These are phyloP conservation scores for Clamator glandarius DNA, from an alignment of 2,797 vertebrate species.

Conservation along the genomic window DNA sequence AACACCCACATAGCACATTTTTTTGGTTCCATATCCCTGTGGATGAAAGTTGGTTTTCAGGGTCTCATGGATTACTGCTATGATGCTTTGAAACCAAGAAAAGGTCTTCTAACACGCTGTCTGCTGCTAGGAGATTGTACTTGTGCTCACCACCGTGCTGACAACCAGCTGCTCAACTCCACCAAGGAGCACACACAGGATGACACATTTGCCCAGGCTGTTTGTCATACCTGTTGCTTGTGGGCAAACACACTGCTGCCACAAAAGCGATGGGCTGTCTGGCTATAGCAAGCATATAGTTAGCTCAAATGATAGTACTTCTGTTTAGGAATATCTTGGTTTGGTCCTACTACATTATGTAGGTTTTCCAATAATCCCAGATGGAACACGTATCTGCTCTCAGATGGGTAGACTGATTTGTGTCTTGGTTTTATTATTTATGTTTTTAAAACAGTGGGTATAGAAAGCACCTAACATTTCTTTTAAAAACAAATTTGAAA, in stretches of 20 bases:
- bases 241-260: neutral
- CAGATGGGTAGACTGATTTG: neutral
- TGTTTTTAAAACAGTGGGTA: neutral
- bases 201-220: fast-evolving
- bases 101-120: neutral
- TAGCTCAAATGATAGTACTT: neutral
- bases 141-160: neutral
- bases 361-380: neutral
- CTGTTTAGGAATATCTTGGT: neutral
- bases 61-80: neutral
- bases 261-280: neutral
- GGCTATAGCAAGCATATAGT: neutral
- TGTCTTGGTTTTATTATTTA: neutral
- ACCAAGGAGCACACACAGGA: fast-evolving
- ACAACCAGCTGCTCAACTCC: fast-evolving
- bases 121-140: neutral
- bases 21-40: neutral
- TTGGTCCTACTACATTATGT: neutral
- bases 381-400: neutral
- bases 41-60: neutral
- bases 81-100: neutral
- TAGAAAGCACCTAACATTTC: neutral
- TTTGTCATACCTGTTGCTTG: neutral
- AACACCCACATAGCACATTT: neutral
- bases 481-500: neutral